Evolutionary conservation across 2,797 vertebrate species (phyloP).

Genomic region (Scarus forsteni): DNA sequence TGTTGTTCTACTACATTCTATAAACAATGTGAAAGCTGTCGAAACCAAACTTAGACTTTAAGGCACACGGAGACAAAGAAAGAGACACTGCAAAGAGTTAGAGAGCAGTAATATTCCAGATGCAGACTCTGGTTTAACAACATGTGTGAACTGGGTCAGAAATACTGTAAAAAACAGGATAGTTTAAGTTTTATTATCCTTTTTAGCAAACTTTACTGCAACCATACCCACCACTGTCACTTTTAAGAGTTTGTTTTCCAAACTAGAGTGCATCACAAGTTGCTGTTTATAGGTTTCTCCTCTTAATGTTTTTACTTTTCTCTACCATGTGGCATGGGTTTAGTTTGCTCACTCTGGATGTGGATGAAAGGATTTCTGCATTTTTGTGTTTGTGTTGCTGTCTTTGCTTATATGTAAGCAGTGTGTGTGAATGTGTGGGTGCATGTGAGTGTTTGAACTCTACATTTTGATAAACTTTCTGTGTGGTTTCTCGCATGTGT

Average conservation of each 20-base stretch:
- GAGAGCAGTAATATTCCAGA: neutral
- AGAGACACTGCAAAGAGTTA: neutral
- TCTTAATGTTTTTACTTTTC: constrained; percentile 17
- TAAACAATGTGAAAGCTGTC: too few relatives aligned
- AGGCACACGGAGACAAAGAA: constrained; percentile 10
- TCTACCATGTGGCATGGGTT: constrained; percentile 51
- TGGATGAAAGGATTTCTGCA: constrained; percentile 58
- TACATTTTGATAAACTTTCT: constrained; percentile 22
- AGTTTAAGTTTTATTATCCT: constrained; percentile 34
- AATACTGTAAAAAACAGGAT: constrained; percentile 24
- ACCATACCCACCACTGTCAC: constrained; percentile 21
- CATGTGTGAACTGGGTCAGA: constrained; percentile 32
- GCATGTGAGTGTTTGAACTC: constrained; percentile 25
- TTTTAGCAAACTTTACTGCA: constrained; percentile 32
- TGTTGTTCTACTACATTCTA: too few relatives aligned
- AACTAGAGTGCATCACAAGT: constrained; percentile 36
- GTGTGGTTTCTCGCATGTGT: neutral
- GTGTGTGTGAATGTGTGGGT: constrained; percentile 18
- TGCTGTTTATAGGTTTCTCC: constrained; percentile 33
- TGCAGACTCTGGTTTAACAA: constrained; percentile 32
- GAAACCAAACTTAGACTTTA: too few relatives aligned
- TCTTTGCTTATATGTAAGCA: constrained; percentile 28
- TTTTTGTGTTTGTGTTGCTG: constrained; percentile 47
- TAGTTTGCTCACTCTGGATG: constrained; percentile 46
- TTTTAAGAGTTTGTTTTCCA: constrained; percentile 67